Conservation (phyloP, 2,113 vertebrate genomes). For the Larimichthys polyactis region DNA sequence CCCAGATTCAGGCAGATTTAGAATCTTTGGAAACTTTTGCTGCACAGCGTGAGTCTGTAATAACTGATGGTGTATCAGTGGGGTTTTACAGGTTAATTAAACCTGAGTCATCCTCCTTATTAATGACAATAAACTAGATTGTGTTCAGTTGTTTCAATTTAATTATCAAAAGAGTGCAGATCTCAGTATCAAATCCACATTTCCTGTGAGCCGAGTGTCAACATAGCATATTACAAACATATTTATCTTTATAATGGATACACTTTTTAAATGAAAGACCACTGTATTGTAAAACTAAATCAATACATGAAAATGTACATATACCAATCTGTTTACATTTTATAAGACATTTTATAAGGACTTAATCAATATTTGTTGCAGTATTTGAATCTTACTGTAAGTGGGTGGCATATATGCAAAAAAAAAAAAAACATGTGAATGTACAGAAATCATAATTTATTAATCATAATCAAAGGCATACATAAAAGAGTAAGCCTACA, state of each 20-base stretch:
- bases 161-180: neutral
- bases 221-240: neutral
- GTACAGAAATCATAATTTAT: neutral
- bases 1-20: neutral
- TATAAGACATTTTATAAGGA: neutral
- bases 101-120: neutral
- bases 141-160: neutral
- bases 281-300: neutral
- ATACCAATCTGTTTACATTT: neutral
- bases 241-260: neutral
- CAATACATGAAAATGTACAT: neutral
- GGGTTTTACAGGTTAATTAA: slow-evolving; percentile 18
- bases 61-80: neutral
- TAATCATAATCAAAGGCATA: neutral
- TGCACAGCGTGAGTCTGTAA: neutral
- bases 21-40: neutral
- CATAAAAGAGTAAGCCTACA: neutral
- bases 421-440: neutral
- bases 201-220: neutral
- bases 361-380: neutral
- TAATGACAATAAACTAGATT: neutral
- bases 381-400: neutral
- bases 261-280: neutral
- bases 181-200: neutral
- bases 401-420: neutral